Base-by-base conservation (phyloP, 2,888 invertebrate genomes). In the Asteroscopus sphinx region DNA sequence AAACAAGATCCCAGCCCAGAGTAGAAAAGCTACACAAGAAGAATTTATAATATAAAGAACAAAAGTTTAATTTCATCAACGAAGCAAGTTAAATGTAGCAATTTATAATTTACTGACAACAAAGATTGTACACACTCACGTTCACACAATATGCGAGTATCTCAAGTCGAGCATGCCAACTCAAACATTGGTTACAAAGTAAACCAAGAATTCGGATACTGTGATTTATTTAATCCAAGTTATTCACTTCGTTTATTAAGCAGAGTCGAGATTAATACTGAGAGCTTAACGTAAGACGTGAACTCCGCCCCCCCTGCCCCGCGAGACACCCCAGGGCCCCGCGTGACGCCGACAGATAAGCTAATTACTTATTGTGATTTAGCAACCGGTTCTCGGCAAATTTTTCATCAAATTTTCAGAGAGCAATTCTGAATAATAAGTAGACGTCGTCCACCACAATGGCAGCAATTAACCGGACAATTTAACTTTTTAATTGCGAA, bases 401-500 rank as follows among this genome's bases (percentile, higher is more conserved):
- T 89, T 89, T 89, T 90, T 87, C 85, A 82, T 86, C 79, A 88
- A 87, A 86, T 86, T 87, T 87, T 83, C 81, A 75, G 77, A 79
- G 80, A 83, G 83, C 85, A 81, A 86, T 88, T 85, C 85, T 83
- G 89, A 90, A 89, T 90, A 89, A 90, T 86, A 87, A 84, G 83
- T 80, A 86, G 86, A 85, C 87, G 84, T 80, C 86, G 86, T 83
- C 87, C 85, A 87, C 88, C 90, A 89, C 91, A 91, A 91, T 90
- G 85, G 85, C 83, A 80, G 88, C 88, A 89, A 91, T 92, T 93
- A 90, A 91, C 89, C 87, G 89, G 89, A 91, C 89, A 90, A 92
- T 92, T 93, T 91, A 91, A 91, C 91, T 90, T 92, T 92, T 91
- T 89, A 91, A 92, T 93, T 92, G 87, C 86, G 87, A 89, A 88